Percentiles rank a stretch among this genome's conserved stretches.
Evolutionary conservation across 2,797 vertebrate species (phyloP).

Genomic region (Phyllotis vaccarum): DNA sequence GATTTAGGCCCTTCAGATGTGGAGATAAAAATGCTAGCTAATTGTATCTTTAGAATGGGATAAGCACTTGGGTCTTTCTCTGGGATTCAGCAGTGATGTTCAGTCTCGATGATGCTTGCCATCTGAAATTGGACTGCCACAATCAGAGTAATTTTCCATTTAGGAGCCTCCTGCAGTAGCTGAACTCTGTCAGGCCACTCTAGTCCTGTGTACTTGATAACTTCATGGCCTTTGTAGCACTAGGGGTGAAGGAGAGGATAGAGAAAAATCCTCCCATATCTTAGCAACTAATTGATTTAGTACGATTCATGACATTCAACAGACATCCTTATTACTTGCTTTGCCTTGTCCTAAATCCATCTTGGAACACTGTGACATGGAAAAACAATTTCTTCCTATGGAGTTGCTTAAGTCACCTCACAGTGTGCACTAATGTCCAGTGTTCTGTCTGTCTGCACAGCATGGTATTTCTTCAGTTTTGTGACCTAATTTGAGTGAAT

Average conservation of each 20-base stretch:
- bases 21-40: slow-evolving; percentile 81
- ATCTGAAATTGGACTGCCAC: slow-evolving; percentile 80
- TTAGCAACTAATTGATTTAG: slow-evolving; percentile 80
- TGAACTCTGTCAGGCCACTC: slow-evolving; percentile 77
- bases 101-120: slow-evolving; percentile 76
- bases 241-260: slow-evolving; percentile 69
- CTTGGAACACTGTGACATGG: slow-evolving; percentile 70
- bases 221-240: slow-evolving; percentile 68
- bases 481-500: slow-evolving; percentile 75
- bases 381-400: slow-evolving; percentile 77
- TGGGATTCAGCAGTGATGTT: slow-evolving; percentile 69
- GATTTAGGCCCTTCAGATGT: slow-evolving; percentile 70
- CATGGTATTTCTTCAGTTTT: slow-evolving; percentile 68
- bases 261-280: slow-evolving; percentile 74
- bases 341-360: slow-evolving; percentile 74
- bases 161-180: slow-evolving; percentile 76
- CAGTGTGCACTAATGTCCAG: slow-evolving; percentile 61
- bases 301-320: slow-evolving; percentile 80
- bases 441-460: slow-evolving; percentile 61
- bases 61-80: slow-evolving; percentile 79
- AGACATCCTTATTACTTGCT: slow-evolving; percentile 77
- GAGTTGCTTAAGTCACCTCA: slow-evolving; percentile 71
- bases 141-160: slow-evolving; percentile 83
- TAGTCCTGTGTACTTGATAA: slow-evolving; percentile 79
- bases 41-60: slow-evolving; percentile 80